Evolutionary conservation across 1,140 invertebrate species (phyloP), one percentile per base, ranked within the genome.

Genomic region (Drosophila pandora): DNA sequence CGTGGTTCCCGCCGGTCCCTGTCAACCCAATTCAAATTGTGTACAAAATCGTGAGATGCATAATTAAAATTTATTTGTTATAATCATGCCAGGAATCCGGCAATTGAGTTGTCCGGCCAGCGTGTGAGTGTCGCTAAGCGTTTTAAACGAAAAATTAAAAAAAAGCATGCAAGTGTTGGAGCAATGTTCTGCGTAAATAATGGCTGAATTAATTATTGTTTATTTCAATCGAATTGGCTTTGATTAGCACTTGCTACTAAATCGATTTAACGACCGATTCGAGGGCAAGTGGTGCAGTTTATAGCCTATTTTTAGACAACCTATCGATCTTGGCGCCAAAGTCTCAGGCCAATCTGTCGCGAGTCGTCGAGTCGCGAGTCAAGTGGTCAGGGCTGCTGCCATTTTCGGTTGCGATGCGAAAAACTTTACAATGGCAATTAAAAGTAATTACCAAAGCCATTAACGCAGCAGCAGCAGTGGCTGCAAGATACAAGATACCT

Each of bases 21-120:
- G 82, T 87, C 82, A 87, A 87, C 82, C 82, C 82, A 88, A 87
- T 87, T 87, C 82, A 87, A 87, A 87, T 87, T 87, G 82, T 87
- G 83, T 87, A 88, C 62, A 87, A 79, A 85, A 82, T 87, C 82
- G 82, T 87, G 82, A 88, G 74, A 48, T 58, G 82, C 83, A 87
- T 87, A 87, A 87, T 87, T 87, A 87, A 87, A 79, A 87, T 87
- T 76, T 87, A 78, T 74, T 65, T 80, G 61, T 79, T 68, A 76
- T 70, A 75, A 78, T 79, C 79, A 83, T 75, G 64, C 65, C 50
- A 48, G 74, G 57, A 68, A 81, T 76, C 53, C 52, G 77, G 68
- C 81, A 77, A 85, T 85, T 85, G 81, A 85, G 82, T 72, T 82
- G 82, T 85, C 21, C 23, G 21, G 17, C 6, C 21, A 43, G 52